Conservation (phyloP, 2,797 vertebrate species). For the Lemur catta region DNA sequence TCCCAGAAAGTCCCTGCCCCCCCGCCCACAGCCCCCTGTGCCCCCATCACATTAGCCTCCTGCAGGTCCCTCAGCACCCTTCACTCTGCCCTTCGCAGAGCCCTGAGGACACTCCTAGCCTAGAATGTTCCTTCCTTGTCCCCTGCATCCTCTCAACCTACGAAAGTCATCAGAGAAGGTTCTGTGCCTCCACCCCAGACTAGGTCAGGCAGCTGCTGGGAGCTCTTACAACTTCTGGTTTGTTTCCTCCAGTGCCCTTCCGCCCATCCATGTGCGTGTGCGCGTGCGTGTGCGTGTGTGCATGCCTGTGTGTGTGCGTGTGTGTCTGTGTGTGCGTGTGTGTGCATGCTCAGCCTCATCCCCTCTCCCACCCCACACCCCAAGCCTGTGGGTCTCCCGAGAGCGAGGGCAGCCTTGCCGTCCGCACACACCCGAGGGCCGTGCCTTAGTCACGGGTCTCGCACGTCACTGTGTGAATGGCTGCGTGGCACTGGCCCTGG, state of each 20-base stretch:
- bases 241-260: neutral
- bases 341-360: neutral
- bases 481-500: accelerated
- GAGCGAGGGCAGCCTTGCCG: neutral
- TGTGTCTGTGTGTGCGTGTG: no score
- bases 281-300: no score
- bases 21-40: accelerated
- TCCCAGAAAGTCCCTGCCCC: no score
- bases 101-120: neutral
- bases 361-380: neutral
- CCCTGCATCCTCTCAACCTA: neutral
- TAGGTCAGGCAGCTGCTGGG: neutral
- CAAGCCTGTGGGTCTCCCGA: neutral
- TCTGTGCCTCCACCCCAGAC: neutral
- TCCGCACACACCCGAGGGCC: accelerated
- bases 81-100: neutral
- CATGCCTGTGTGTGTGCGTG: no score
- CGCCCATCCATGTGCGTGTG: accelerated
- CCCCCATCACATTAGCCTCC: neutral
- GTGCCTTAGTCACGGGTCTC: neutral
- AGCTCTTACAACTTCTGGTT: neutral
- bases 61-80: neutral
- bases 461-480: no score
- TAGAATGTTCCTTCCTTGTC: no score
- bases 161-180: neutral